Evolutionary conservation across 2,113 vertebrate genomes (phyloP).

Genomic region (Nanger granti): DNA sequence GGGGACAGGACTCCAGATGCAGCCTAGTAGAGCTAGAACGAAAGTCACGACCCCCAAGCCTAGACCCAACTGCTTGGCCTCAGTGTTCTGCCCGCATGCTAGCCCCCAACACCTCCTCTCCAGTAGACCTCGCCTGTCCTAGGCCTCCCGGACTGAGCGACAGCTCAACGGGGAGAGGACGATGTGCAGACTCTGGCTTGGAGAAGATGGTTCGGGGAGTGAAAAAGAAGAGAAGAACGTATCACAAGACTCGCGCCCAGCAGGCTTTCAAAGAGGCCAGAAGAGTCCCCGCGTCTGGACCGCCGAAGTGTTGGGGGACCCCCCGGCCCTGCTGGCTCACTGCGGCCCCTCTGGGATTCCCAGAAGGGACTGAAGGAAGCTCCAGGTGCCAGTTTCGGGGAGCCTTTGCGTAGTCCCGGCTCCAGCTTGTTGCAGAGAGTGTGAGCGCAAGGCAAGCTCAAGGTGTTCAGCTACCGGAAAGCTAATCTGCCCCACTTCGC

Average conservation of each 20-base stretch:
- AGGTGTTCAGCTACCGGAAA: background rate
- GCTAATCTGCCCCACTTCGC: background rate
- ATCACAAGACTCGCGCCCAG: fast-evolving
- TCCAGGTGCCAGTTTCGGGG: fast-evolving
- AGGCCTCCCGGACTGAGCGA: background rate
- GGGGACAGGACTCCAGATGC: background rate
- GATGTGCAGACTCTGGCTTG: background rate
- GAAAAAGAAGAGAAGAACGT: background rate
- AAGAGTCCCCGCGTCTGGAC: background rate
- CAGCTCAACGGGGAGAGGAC: background rate
- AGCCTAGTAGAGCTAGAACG: background rate
- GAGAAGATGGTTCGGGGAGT: background rate
- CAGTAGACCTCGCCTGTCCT: fast-evolving
- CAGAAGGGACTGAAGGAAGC: background rate
- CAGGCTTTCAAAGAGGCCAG: background rate
- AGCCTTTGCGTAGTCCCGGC: background rate
- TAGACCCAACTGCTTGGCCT: background rate
- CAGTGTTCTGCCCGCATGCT: background rate
- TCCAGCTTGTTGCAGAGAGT: fast-evolving
- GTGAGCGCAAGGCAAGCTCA: background rate
- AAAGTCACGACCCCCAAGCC: fast-evolving
- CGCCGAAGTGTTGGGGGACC: background rate
- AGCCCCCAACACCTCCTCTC: background rate
- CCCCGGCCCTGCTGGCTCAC: too few species aligned
- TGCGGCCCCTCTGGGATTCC: fast-evolving